These are phyloP conservation scores for Pomacea maculata DNA, from an alignment of 1,140 invertebrate species.

Conservation along the genomic window DNA sequence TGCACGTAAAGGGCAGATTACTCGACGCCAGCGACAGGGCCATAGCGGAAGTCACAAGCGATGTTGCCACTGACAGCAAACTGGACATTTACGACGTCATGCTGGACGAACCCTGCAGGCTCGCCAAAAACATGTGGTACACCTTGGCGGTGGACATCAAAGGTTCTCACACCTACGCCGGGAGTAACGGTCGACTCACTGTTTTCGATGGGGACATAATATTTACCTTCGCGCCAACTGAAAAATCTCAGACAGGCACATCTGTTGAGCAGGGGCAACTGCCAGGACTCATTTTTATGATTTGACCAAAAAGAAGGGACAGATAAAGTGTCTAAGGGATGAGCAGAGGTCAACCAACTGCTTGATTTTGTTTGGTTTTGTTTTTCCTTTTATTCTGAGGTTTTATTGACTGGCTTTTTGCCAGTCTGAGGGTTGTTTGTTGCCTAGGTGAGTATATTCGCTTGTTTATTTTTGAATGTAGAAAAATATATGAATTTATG, in stretches of 20 bases:
- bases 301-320: background rate
- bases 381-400: too few relatives aligned
- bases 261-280: conserved; percentile 17
- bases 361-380: too few relatives aligned
- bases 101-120: conserved; percentile 9
- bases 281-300: conserved; percentile 16
- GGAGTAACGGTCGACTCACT: conserved; percentile 14
- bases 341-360: too few relatives aligned
- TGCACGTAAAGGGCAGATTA: conserved; percentile 14
- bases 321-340: too few relatives aligned
- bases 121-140: conserved; percentile 10
- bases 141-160: conserved; percentile 22
- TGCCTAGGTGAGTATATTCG: too few relatives aligned
- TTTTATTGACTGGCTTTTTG: too few relatives aligned
- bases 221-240: conserved; percentile 24
- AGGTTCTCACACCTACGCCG: conserved; percentile 30
- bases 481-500: too few relatives aligned
- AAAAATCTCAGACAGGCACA: conserved; percentile 24
- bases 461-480: too few relatives aligned
- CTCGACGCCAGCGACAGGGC: conserved; percentile 21
- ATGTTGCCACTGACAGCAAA: conserved; percentile 19
- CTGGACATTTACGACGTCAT: conserved; percentile 30
- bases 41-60: background rate
- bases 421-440: too few relatives aligned
- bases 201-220: conserved; percentile 8